These are phyloP conservation scores for Apolygus lucorum DNA, from an alignment of 1,140 invertebrate genomes.

Conservation along the genomic window DNA sequence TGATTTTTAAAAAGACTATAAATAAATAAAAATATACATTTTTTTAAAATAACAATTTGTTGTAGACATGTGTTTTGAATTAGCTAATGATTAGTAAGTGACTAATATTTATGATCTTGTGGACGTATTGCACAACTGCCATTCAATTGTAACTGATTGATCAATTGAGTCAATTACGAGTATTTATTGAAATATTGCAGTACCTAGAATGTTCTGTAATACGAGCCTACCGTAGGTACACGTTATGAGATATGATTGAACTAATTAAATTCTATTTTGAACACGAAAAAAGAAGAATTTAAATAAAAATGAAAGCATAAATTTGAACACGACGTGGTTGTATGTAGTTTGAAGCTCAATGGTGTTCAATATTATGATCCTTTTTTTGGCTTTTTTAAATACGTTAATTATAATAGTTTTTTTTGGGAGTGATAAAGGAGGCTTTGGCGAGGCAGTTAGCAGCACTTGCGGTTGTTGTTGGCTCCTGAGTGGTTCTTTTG, in stretches of 20 bases:
- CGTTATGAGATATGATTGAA: background rate
- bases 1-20: background rate
- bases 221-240: too few species aligned
- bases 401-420: background rate
- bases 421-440: background rate
- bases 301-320: background rate
- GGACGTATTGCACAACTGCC: too few species aligned
- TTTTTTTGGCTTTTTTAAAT: background rate
- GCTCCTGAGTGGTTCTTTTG: constrained; percentile 54
- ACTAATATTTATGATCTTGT: too few species aligned
- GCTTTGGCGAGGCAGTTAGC: constrained; percentile 26
- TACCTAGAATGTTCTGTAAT: too few species aligned
- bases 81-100: too few species aligned
- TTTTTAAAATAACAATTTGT: too few species aligned
- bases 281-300: background rate
- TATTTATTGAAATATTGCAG: too few species aligned
- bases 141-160: too few species aligned
- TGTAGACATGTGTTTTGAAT: too few species aligned
- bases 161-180: too few species aligned
- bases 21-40: background rate
- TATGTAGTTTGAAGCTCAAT: background rate
- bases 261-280: background rate
- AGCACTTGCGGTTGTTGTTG: constrained; percentile 68
- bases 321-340: background rate
- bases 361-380: background rate